Evolutionary conservation across 2,888 invertebrate genomes (phyloP).

Genomic region (Megalurothrips usitatus): DNA sequence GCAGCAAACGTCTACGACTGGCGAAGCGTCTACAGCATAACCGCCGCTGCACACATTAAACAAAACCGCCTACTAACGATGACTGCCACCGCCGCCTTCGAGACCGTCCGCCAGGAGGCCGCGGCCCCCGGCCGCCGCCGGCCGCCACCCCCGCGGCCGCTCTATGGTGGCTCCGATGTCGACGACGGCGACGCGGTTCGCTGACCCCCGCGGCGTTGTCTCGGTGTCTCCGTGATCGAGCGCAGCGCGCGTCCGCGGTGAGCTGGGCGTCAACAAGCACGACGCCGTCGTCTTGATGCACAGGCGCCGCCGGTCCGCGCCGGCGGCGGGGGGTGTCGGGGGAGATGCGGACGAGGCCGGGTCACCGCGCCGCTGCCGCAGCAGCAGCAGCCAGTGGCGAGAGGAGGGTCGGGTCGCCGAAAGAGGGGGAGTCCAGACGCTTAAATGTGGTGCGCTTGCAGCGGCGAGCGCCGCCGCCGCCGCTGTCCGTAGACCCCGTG

Average conservation of each 20-base stretch:
- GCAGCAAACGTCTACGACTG: too few species aligned
- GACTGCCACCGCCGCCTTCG: neutral
- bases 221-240: neutral
- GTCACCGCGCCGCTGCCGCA: neutral
- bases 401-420: neutral
- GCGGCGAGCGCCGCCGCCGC: neutral
- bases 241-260: neutral
- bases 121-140: too few species aligned
- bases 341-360: too few species aligned
- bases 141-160: too few species aligned
- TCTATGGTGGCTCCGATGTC: too few species aligned
- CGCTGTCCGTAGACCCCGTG: too few species aligned
- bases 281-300: neutral
- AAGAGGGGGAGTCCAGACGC: slow-evolving; percentile 11
- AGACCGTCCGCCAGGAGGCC: neutral
- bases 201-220: neutral
- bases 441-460: slow-evolving; percentile 15
- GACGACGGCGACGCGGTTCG: neutral
- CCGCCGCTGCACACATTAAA: neutral
- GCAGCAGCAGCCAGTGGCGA: neutral
- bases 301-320: too few species aligned
- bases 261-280: neutral
- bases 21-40: neutral
- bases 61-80: neutral
- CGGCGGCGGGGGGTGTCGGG: too few species aligned